Base-by-base conservation (phyloP, 2,113 vertebrate genomes). In the Electrona antarctica region DNA sequence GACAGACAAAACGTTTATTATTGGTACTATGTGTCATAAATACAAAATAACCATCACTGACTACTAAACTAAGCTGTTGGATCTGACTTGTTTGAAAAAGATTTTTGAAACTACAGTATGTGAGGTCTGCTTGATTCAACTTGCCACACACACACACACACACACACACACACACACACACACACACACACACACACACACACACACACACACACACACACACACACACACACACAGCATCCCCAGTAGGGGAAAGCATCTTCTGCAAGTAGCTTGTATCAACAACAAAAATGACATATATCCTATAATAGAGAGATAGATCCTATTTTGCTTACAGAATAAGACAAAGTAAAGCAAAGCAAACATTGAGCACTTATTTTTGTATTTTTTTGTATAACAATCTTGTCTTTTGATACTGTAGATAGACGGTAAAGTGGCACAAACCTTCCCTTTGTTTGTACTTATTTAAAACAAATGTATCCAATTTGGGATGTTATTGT, bases 291-390 rank as follows among this genome's bases (percentile, higher is more conserved):
- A 41, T 41, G 33, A 3, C 33, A 41, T 41, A 41, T 41, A 41
- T 41, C 33, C 33, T 41, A 41, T 41, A 41, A 41, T 41, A 41
- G 33, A 41, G 33, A 41, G 3, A 41, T 41, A 41, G 33, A 41
- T 41, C 3, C 33, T 41, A 41, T 41, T 41, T 41, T 41, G 33
- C 33, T 41, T 41, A 21, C 5, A 41, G 33, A 6, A 41, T 41
- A 41, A 41, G 33, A 41, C 33, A 41, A 41, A 41, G 5, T 41
- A 41, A 41, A 64, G 21, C 59, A 60, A 15, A 15, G 60, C 9
- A 47, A 60, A 69, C 56, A 74, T 68, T 5, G 4, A 86, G 79
- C 75, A 81, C 86, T 88, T 80, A 65, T 62, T 12, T 69, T 73
- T 67, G 67, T 45, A 60, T 60, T 56, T 7, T 12, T 8, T 64